Evolutionary conservation across 2,797 vertebrate species (phyloP).

Genomic region (Melanotaenia maccullochi): DNA sequence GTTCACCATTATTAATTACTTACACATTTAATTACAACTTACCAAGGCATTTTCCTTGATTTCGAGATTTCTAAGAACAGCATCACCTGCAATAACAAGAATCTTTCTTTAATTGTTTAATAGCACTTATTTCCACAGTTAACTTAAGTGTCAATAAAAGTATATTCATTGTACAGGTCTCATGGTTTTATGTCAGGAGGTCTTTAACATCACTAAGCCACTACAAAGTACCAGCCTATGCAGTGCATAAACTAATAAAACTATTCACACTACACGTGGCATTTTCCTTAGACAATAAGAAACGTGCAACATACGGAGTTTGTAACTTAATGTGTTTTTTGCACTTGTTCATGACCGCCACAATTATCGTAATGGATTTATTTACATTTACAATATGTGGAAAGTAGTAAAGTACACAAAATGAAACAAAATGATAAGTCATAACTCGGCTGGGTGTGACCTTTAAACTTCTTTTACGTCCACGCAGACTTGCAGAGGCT

Average conservation of each 20-base stretch:
- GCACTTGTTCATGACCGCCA: not conserved
- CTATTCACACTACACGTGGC: not conserved
- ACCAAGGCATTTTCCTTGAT: constrained; percentile 99
- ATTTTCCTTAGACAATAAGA: not conserved
- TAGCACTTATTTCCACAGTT: not conserved
- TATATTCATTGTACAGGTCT: too few species aligned
- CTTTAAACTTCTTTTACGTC: constrained; percentile 4
- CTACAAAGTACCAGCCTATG: not conserved
- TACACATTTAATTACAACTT: constrained; percentile 47
- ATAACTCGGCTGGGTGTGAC: constrained; percentile 56
- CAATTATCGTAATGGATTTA: not conserved
- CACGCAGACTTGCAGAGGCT: constrained; percentile 10
- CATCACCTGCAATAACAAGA: constrained; percentile 86
- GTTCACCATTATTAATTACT: not conserved
- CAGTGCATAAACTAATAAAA: not conserved
- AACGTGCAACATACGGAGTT: not conserved
- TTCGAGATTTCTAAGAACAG: constrained; percentile 91
- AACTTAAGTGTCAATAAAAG: too few species aligned
- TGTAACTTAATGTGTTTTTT: not conserved
- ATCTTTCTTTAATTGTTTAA: not conserved
- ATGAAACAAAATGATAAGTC: constrained; percentile 8
- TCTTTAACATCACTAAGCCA: not conserved
- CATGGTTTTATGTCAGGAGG: not conserved
- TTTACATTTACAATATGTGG: not conserved
- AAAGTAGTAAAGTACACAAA: not conserved